Conservation (phyloP, 2,888 invertebrate species). For the Thera britannica region DNA sequence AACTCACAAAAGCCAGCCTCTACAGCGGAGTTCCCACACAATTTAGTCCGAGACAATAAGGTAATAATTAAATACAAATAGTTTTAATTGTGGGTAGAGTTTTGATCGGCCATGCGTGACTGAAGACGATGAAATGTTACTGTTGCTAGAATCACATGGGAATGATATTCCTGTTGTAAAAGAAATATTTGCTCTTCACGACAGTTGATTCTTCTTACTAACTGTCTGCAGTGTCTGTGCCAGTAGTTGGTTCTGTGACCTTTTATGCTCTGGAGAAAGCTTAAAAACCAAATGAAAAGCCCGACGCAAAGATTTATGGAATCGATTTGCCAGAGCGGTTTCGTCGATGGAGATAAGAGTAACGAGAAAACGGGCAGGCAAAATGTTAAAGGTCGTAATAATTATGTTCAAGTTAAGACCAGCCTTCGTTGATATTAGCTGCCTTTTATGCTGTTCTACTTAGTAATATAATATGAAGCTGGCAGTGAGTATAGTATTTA, state of each 20-base stretch:
- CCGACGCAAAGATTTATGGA: conserved; percentile 7
- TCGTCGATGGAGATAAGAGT: background rate
- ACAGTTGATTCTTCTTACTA: conserved; percentile 4
- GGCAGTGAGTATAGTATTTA: conserved; percentile 5
- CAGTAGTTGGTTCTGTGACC: conserved; percentile 2
- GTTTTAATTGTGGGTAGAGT: conserved; percentile 46
- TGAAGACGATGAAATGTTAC: conserved; percentile 22
- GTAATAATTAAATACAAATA: conserved; percentile 51
- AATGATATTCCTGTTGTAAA: conserved; percentile 13
- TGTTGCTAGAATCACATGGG: conserved; percentile 20
- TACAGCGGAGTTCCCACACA: conserved; percentile 48
- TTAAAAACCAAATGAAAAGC: conserved; percentile 11
- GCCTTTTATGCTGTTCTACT: background rate
- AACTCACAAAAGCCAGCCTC: conserved; percentile 19
- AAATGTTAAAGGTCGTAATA: conserved; percentile 2
- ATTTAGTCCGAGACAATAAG: conserved; percentile 47
- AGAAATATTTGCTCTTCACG: background rate
- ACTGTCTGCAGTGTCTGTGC: conserved; percentile 8
- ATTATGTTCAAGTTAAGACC: conserved; percentile 4
- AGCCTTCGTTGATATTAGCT: conserved; percentile 1
- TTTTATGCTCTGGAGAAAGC: conserved; percentile 9
- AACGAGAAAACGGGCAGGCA: conserved; percentile 5
- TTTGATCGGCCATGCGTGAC: conserved; percentile 45
- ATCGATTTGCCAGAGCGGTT: conserved; percentile 8
- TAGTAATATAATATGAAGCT: conserved; percentile 10